A percentile compares a stretch with the other conserved stretches of the same genome.
These are phyloP conservation scores for Oncorhynchus kisutch DNA, from an alignment of 2,113 vertebrate species.

Conservation along the genomic window DNA sequence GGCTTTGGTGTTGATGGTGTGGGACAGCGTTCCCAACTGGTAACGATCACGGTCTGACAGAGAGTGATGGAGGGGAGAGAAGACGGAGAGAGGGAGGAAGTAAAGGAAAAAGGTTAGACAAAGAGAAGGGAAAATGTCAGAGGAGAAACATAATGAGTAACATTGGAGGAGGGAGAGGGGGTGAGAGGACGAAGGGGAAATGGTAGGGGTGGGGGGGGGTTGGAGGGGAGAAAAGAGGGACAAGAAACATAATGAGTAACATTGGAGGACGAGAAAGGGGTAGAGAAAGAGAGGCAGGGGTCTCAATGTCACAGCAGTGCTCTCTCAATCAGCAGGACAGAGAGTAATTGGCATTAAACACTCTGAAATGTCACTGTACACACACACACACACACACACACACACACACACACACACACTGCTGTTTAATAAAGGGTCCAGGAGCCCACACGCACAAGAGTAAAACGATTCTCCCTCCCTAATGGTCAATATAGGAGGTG, in stretches of 20 bases:
- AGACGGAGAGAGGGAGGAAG: not conserved
- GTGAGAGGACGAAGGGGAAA: not conserved
- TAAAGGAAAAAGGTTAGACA: not conserved
- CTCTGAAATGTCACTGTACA: conserved; percentile 81
- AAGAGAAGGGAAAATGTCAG: not conserved
- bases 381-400: conserved; percentile 84
- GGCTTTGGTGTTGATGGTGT: conserved; percentile 87
- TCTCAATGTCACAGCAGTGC: conserved; percentile 61
- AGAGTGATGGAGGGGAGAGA: conserved; percentile 44
- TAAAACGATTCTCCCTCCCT: conserved; percentile 81
- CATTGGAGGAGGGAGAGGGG: conserved; percentile 28
- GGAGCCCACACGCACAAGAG: conserved; percentile 75
- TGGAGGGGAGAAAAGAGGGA: not conserved
- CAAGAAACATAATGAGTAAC: conserved; percentile 49
- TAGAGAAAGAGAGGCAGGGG: not conserved
- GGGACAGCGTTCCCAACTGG: conserved; percentile 94
- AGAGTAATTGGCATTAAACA: conserved; percentile 80
- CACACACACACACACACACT: conserved; percentile 87
- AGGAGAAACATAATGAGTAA: conserved; percentile 47
- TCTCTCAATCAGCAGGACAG: conserved; percentile 72
- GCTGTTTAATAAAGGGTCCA: conserved; percentile 77
- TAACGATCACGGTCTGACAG: conserved; percentile 88
- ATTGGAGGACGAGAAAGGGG: conserved; percentile 25
- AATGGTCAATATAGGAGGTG: conserved; percentile 84
- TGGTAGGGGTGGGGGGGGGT: not conserved